Conservation (phyloP, 2,797 vertebrate species). For the Vireo griseus region DNA sequence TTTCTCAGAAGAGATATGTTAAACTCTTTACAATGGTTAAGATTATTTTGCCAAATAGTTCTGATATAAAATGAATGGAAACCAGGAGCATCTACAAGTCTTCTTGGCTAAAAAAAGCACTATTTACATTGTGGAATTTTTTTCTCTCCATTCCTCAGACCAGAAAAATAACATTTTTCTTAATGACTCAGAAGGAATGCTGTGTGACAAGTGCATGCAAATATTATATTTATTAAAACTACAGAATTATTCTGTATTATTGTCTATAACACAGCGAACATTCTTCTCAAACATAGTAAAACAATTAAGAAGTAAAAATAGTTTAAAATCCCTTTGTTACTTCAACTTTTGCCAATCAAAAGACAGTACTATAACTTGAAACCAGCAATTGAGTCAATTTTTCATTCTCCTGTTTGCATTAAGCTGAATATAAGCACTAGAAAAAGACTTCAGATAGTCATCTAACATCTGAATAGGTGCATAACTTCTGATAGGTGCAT, state of each 20-base stretch:
- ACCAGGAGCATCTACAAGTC: not conserved
- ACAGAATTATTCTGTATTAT: not conserved
- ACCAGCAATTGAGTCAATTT: not conserved
- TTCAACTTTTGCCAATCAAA: not conserved
- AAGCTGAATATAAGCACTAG: not conserved
- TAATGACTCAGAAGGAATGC: not conserved
- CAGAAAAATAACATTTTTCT: constrained; percentile 2
- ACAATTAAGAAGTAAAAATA: not conserved
- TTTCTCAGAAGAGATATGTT: not conserved
- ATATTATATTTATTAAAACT: not conserved
- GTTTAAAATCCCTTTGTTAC: not conserved
- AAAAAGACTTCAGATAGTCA: not conserved
- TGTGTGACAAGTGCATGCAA: not conserved
- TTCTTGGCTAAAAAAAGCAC: not conserved
- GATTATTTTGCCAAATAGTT: not conserved
- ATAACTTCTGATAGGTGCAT: too few relatives aligned
- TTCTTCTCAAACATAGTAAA: not conserved
- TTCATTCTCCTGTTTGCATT: not conserved
- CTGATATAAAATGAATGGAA: constrained; percentile 1
- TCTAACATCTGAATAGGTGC: too few relatives aligned
- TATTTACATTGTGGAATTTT: not conserved
- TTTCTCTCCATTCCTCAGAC: not conserved
- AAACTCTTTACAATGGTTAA: not conserved
- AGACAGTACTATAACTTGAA: not conserved
- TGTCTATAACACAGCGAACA: not conserved